Evolutionary conservation across 1,140 invertebrate genomes (phyloP).

Genomic region (Drosophila arawakana): DNA sequence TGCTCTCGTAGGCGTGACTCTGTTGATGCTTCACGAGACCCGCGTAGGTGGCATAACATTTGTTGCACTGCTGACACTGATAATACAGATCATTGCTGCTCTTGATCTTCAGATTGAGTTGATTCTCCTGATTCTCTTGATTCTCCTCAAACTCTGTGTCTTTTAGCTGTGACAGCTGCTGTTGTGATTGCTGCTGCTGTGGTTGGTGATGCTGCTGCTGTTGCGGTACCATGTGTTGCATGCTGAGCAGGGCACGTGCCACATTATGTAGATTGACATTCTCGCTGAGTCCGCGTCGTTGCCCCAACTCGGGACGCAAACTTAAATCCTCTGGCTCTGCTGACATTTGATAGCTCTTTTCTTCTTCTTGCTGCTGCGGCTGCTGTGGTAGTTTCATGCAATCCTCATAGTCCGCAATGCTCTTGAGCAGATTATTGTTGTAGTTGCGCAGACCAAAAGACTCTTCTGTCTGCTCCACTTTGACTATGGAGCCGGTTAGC

Average conservation of each 20-base stretch:
- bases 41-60: conserved; percentile 97
- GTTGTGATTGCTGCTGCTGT: conserved; percentile 17
- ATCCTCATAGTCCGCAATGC: conserved; percentile 80
- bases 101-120: conserved; percentile 69
- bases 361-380: conserved; percentile 21
- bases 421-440: conserved; percentile 78
- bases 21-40: conserved; percentile 98
- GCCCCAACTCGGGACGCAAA: conserved; percentile 24
- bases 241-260: conserved; percentile 72
- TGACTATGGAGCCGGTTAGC: conserved; percentile 15
- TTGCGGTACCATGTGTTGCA: conserved; percentile 67
- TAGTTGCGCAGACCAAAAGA: conserved; percentile 68
- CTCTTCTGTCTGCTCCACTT: conserved; percentile 42
- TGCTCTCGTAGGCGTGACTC: conserved; percentile 92
- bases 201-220: conserved; percentile 18
- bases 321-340: conserved; percentile 73
- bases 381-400: conserved; percentile 60
- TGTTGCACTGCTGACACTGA: conserved; percentile 89
- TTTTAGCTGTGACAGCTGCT: conserved; percentile 6
- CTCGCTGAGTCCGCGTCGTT: conserved; percentile 67
- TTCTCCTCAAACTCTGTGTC: conserved; percentile 23
- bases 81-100: conserved; percentile 81
- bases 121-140: conserved; percentile 45
- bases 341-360: background rate
- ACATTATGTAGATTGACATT: conserved; percentile 78